Percentiles rank a stretch among this genome's conserved stretches.
phyloP scores from a whole-genome alignment of 2,797 vertebrate species.

The Thamnophis elegans region DNA sequence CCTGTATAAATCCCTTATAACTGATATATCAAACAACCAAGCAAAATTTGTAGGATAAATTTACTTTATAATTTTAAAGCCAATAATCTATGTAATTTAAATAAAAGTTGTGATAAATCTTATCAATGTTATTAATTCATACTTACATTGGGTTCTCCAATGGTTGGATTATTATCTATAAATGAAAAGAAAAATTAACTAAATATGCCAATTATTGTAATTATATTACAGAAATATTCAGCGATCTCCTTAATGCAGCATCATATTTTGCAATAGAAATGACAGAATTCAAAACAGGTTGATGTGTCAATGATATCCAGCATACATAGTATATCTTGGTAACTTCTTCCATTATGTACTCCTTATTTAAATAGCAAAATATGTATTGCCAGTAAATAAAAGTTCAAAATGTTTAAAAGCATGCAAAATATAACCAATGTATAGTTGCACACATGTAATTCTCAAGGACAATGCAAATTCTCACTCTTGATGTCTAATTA shows the following conservation, averaged over 20 bases:
- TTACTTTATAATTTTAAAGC: background rate
- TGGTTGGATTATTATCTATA: conserved; percentile 83
- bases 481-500: background rate
- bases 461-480: background rate
- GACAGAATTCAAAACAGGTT: background rate
- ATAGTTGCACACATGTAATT: background rate
- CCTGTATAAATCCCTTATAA: background rate
- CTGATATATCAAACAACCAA: background rate
- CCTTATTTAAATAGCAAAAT: background rate
- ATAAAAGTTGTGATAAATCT: background rate
- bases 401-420: background rate
- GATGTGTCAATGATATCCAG: background rate
- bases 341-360: background rate
- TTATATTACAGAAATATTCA: background rate
- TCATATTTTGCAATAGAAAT: background rate
- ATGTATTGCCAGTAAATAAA: background rate
- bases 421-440: background rate
- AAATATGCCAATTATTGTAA: background rate
- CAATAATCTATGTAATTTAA: background rate
- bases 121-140: background rate
- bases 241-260: background rate
- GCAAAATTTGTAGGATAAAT: background rate
- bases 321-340: background rate
- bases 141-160: conserved; percentile 76
- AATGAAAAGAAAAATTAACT: conserved; percentile 58